Conservation (phyloP, 2,888 invertebrate species). For the Pristionchus arcanus region DNA sequence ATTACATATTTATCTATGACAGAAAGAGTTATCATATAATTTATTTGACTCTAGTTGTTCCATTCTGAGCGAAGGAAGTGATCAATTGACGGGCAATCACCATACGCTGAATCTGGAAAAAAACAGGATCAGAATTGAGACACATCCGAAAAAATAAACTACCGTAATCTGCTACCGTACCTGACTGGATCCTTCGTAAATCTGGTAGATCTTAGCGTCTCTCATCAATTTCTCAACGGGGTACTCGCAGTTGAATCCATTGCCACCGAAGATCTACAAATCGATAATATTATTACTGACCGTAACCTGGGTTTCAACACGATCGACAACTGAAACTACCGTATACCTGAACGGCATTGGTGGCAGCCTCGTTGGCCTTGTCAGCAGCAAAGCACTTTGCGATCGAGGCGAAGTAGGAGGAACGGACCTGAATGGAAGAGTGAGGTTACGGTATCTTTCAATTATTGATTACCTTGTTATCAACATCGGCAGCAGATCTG, state of each 20-base stretch:
- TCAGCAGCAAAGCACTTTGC: constrained; percentile 95
- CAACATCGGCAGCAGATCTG: constrained; percentile 92
- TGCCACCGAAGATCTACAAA: constrained; percentile 75
- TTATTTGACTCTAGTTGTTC: constrained; percentile 58
- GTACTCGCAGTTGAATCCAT: constrained; percentile 92
- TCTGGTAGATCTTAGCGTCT: constrained; percentile 99
- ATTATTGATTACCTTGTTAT: constrained; percentile 80
- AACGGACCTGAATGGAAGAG: constrained; percentile 67
- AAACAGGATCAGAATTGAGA: neutral
- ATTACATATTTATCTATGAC: constrained; percentile 31
- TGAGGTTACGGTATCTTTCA: neutral
- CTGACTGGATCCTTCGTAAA: constrained; percentile 89
- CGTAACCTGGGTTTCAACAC: neutral
- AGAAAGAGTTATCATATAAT: neutral
- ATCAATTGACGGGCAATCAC: constrained; percentile 87
- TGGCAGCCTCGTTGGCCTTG: constrained; percentile 93
- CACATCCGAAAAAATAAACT: neutral
- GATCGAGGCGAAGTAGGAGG: constrained; percentile 89
- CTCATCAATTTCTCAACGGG: constrained; percentile 99
- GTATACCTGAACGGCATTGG: constrained; percentile 89
- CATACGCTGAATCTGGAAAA: constrained; percentile 93
- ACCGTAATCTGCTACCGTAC: constrained; percentile 43
- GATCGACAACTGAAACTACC: neutral
- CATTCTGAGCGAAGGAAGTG: constrained; percentile 64
- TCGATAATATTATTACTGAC: constrained; percentile 45